Evolutionary conservation across 2,113 vertebrate genomes (phyloP), one percentile per base, ranked within the genome.

Genomic region (Eurypyga helias): DNA sequence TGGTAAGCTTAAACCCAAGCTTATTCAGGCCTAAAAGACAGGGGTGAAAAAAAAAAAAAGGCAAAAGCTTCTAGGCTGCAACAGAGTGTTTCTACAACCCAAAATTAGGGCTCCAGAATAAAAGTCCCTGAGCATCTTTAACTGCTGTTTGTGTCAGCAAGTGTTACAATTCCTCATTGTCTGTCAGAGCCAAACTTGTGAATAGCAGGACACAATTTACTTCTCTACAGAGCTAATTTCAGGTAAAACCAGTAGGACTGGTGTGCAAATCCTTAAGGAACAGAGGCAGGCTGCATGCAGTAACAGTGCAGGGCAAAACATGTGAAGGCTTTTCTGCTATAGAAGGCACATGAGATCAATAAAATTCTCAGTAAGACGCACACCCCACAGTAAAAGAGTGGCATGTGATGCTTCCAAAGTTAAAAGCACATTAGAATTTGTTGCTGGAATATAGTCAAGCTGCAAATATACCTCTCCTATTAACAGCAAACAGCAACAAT

Each of bases 401-500:
- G 57, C 41, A 77, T 58, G 86, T 51, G 83, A 65, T 45, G 54
- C 82, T 94, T 79, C 73, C 57, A 41, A 96, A 89, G 45, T 65
- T 83, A 83, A 75, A 94, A 93, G 36, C 81, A 54, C 16, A 5
- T 72, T 65, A 92, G 77, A 92, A 79, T 92, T 95, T 82, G 73
- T 78, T 87, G 65, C 77, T 91, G 94, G 89, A 95, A 91, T 57
- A 96, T 1, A 95, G 65, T 87, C 83, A 87, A 94, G 60, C 26
- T 95, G 65, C 58, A 94, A 89, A 91, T 84, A 95, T 1, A 15
- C 49, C 58, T 92, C 73, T 82, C 60, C 77, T 95, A 92, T 83
- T 92, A 94, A 95, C 65, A 97, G 87, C 61, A 95, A 91, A 87
- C 13, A 94, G 84, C 58, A 94, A 94, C 93, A 95, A 95, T 91